Conservation (phyloP, 2,797 vertebrate genomes). For the Micrastur ruficollis region DNA sequence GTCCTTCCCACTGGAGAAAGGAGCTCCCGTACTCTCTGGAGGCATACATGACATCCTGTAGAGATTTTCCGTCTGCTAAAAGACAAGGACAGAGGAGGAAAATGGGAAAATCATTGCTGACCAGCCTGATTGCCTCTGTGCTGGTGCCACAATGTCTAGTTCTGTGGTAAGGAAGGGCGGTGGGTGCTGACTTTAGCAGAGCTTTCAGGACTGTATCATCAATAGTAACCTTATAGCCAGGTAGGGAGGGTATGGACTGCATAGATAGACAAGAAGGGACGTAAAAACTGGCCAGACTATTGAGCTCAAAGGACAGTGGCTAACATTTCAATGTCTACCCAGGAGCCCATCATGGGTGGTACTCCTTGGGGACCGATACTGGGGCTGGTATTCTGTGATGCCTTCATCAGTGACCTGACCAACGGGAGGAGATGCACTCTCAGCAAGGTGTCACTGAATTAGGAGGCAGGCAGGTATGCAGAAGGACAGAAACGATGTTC, state of each 20-base stretch:
- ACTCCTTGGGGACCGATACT: rapidly evolving
- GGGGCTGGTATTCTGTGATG: background rate
- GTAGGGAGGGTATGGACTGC: background rate
- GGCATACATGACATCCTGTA: background rate
- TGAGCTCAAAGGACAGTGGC: background rate
- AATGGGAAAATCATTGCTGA: background rate
- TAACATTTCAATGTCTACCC: background rate
- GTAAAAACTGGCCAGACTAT: background rate
- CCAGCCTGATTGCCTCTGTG: background rate
- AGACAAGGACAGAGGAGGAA: background rate
- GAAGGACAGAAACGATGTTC: background rate
- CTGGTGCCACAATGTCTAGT: background rate
- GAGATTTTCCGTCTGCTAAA: background rate
- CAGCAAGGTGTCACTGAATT: background rate
- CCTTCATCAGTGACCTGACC: background rate
- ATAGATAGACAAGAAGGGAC: background rate
- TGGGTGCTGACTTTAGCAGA: rapidly evolving
- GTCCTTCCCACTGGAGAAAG: background rate
- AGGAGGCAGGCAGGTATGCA: background rate
- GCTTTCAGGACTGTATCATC: background rate
- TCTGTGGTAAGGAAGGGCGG: background rate
- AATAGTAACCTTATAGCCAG: background rate
- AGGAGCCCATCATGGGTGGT: background rate
- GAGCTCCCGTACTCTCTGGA: background rate
- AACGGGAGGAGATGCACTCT: background rate